Evolutionary conservation across 2,797 vertebrate species (phyloP), one percentile per base, ranked within the genome.

Genomic region (Rhyacichthys aspro): DNA sequence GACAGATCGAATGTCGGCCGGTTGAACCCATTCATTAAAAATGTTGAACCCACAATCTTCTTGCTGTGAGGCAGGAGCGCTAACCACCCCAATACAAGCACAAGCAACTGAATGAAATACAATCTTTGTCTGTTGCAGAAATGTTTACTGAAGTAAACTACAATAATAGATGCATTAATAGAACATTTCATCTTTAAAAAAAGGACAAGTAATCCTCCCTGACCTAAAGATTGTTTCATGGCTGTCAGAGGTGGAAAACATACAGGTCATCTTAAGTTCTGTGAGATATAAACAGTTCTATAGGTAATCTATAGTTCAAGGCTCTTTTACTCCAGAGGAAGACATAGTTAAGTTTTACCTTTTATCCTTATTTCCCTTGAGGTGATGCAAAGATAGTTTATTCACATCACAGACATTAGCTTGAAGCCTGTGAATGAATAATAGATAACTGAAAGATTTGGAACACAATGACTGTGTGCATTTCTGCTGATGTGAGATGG

Each of bases 351-450:
- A 42, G 55, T 61, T 80, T 76, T 71, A 67, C 72, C 23, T 58
- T 67, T 44, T n/a, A 38, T 28, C 39, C 5, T 52, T 54, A 66
- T 70, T 74, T 74, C 70, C 78, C 68, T 44, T 2, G 48, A 64
- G 71, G 52, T 45, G 43, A 49, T 11, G 9, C 41, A 57, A 73
- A 77, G 53, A 44, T 37, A 15, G 9, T 66, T 59, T 42, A 78
- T 61, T 78, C 79, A 70, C 67, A 67, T 70, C 70, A 76, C 58
- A 65, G 19, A 11, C 42, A 74, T 68, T 32, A 58, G 53, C 58
- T 63, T 46, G 32, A 59, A 53, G 23, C 43, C 55, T 1, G 1
- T 34, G 19, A 70, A 76, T 67, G 67, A 18, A 61, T 42, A 67
- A 74, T 62, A 28, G 16, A 7, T 43, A 45, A 67, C 55, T 69